phyloP scores from a whole-genome alignment of 2,888 invertebrate species.

The Calameuta idolon region DNA sequence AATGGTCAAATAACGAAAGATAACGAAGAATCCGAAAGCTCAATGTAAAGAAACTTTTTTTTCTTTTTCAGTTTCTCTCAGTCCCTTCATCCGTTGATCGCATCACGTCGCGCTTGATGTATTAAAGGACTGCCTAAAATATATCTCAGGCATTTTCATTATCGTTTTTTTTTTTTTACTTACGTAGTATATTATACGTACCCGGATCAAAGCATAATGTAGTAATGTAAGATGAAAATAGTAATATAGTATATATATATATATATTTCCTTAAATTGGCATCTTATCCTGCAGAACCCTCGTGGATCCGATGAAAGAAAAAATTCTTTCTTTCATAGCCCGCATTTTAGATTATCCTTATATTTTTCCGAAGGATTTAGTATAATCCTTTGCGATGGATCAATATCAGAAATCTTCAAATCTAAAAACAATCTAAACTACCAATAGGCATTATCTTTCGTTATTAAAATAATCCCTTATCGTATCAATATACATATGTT shows the following conservation, averaged over 20 bases:
- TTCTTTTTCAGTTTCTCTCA: conserved; percentile 6
- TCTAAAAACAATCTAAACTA: neutral
- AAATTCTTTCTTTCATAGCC: neutral
- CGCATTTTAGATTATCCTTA: neutral
- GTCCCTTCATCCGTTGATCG: conserved; percentile 3
- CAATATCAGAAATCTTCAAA: neutral
- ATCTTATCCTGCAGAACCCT: neutral
- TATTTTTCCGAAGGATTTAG: neutral
- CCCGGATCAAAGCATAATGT: neutral
- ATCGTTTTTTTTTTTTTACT: conserved; percentile 5
- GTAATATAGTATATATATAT: neutral
- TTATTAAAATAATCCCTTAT: neutral
- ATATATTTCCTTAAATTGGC: neutral
- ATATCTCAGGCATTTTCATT: conserved; percentile 38
- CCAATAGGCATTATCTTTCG: neutral
- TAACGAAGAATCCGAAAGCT: neutral
- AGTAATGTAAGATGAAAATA: neutral
- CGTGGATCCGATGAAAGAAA: neutral
- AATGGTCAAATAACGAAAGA: neutral
- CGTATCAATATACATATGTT: neutral
- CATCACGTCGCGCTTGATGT: conserved; percentile 21
- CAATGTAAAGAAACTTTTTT: neutral
- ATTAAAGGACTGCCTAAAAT: conserved; percentile 34
- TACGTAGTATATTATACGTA: neutral
- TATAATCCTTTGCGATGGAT: neutral